These are phyloP conservation scores for Drosophila atripex DNA, from an alignment of 2,888 invertebrate species.

Conservation along the genomic window DNA sequence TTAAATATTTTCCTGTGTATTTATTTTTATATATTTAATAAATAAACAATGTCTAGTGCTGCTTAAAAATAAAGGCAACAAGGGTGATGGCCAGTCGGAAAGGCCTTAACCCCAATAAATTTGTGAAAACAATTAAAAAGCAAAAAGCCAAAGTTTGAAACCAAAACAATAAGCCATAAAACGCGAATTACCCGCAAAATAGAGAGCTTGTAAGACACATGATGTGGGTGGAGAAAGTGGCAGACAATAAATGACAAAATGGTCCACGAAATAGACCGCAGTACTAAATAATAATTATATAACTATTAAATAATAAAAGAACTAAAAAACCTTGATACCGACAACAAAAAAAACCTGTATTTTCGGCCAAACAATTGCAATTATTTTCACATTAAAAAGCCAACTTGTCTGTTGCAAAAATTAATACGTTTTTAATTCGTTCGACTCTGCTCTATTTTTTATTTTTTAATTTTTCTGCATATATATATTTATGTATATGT, in stretches of 20 bases:
- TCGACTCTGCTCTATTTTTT: neutral
- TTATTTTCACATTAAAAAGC: constrained; percentile 38
- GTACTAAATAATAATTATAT: constrained; percentile 14
- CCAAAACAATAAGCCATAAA: constrained; percentile 3
- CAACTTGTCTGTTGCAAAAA: constrained; percentile 30
- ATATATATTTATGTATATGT: neutral
- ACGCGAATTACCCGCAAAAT: neutral
- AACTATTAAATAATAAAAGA: constrained; percentile 12
- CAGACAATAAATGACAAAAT: neutral
- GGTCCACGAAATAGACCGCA: too few relatives aligned
- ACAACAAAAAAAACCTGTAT: neutral
- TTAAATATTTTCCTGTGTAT: neutral
- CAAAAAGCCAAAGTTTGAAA: constrained; percentile 12
- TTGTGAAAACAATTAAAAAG: constrained; percentile 68
- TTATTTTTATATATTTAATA: neutral
- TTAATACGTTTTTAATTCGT: constrained; percentile 35
- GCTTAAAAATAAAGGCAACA: constrained; percentile 9
- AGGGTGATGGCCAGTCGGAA: constrained; percentile 49
- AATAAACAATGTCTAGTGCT: constrained; percentile 22
- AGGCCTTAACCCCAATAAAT: constrained; percentile 75
- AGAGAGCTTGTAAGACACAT: neutral
- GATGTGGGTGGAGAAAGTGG: neutral
- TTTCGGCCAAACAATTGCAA: constrained; percentile 21
- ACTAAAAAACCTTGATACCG: constrained; percentile 18
- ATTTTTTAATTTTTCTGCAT: neutral